Evolutionary conservation across 2,888 invertebrate species (phyloP), one percentile per base, ranked within the genome.

Genomic region (Hemistola chrysoprasaria): DNA sequence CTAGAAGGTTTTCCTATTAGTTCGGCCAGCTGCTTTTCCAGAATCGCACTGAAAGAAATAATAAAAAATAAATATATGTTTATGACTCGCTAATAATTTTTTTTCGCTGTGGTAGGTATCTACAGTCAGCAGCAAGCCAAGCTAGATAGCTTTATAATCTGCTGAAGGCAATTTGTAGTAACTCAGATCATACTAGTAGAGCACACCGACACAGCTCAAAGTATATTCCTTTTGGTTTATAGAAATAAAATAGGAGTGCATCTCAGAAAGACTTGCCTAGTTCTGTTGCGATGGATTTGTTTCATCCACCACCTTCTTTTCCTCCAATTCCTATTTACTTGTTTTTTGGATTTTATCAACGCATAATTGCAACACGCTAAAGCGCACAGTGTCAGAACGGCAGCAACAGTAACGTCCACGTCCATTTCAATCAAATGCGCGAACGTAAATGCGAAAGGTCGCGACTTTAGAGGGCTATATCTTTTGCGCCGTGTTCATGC

Each of bases 261-360:
- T n/a, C n/a, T n/a, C n/a, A n/a, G n/a, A n/a, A n/a, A n/a, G n/a
- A 38, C 38, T 38, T 31, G 30, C 41, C 42, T 41, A 27, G 47
- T 39, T 47, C 47, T 34, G 42, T 42, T 47, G 21, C 34, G 46
- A 41, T 40, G 46, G 33, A 41, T 41, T 38, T 30, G 22, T 11
- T 26, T 46, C 37, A 47, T 47, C 47, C 47, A 39, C 42, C 41
- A 42, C 27, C 47, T 42, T 42, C 47, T 38, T 41, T 31, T 41
- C 8, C 28, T 36, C 24, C 36, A 23, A 21, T 20, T 6, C 28
- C 30, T 37, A 9, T 23, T 37, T 30, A 25, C 26, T 9, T 25
- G 8, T 11, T 20, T 25, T 10, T 8, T 25, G 25, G 6, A 7
- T 7, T 34, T 8, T 11, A 21, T 26, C 9, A 8, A 9, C 9